Base-by-base conservation (phyloP, 2,113 vertebrate species). In the Galbula dea region DNA sequence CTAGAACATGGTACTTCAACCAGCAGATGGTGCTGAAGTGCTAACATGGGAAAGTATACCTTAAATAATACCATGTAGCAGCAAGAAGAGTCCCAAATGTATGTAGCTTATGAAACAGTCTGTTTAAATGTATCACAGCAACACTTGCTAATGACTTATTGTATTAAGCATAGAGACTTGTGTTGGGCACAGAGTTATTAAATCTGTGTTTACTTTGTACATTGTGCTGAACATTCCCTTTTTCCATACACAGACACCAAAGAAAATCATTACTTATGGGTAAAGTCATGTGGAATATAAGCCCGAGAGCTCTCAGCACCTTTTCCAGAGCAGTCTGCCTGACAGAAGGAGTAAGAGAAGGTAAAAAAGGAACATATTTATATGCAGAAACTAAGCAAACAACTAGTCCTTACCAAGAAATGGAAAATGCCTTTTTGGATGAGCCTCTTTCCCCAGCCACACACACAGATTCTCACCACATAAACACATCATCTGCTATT, bases 21-120 rank as follows among this genome's bases (percentile, higher is more conserved):
- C 90, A 88, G 73, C 6, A 94, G 86, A 58, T 82, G 86, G 93
- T 88, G 93, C 87, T 86, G 68, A 32, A 74, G 63, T 36, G 29
- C 34, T 23, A 62, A 32, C 72, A 43, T 0, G 7, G 36, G 18
- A 51, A 29, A 27, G 27, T 19, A 19, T 1, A 71, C 21, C 48
- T 65, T 30, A 29, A 73, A 19, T 16, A 34, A 58, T 6, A 57
- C 14, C 1, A n/a, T 45, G 52, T 3, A 65, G 21, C 36, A 26
- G 26, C 8, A 62, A 39, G 41, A 34, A 49, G 26, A 84, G 66
- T 62, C 17, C 30, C 39, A 69, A 36, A 43, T 7, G 8, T 2
- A 32, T 0, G 4, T 45, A 46, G 48, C 30, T 92, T 51, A 45
- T 8, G 20, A 80, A 61, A 45, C 10, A 65, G 0, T 0, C 43